Percentiles rank a stretch among this genome's conserved stretches.
Conservation (phyloP, 2,888 invertebrate species). For the Drosophila imparisetae region DNA sequence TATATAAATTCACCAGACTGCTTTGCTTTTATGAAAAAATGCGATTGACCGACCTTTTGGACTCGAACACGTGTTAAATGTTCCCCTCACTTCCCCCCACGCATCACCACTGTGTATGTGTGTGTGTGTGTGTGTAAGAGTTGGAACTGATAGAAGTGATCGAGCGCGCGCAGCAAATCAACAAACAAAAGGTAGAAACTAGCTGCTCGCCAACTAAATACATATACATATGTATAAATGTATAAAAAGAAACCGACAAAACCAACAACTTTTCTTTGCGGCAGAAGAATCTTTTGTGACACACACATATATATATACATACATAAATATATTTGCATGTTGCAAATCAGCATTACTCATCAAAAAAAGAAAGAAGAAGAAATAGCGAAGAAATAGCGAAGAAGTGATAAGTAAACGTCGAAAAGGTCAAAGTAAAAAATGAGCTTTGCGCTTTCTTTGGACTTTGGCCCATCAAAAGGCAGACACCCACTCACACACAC, state of each 20-base stretch:
- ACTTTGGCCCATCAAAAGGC: neutral
- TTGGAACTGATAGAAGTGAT: constrained; percentile 48
- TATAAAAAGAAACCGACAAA: neutral
- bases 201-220: constrained; percentile 5
- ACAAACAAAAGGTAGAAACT: constrained; percentile 37
- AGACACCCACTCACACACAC: neutral
- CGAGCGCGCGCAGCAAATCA: constrained; percentile 19
- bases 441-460: constrained; percentile 15
- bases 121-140: neutral
- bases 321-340: neutral
- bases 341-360: constrained; percentile 67
- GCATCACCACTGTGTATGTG: neutral
- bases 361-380: constrained; percentile 16
- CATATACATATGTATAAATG: neutral
- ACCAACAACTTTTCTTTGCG: neutral
- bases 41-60: constrained; percentile 71
- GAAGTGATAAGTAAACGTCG: neutral
- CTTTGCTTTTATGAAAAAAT: constrained; percentile 37
- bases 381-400: constrained; percentile 26
- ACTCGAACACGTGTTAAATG: constrained; percentile 71
- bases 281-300: constrained; percentile 10
- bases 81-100: neutral
- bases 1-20: neutral
- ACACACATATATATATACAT: neutral
- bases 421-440: neutral